Percentiles rank a stretch among this genome's conserved stretches.
phyloP scores from a whole-genome alignment of 2,888 invertebrate species.

The Eremobia ochroleuca region DNA sequence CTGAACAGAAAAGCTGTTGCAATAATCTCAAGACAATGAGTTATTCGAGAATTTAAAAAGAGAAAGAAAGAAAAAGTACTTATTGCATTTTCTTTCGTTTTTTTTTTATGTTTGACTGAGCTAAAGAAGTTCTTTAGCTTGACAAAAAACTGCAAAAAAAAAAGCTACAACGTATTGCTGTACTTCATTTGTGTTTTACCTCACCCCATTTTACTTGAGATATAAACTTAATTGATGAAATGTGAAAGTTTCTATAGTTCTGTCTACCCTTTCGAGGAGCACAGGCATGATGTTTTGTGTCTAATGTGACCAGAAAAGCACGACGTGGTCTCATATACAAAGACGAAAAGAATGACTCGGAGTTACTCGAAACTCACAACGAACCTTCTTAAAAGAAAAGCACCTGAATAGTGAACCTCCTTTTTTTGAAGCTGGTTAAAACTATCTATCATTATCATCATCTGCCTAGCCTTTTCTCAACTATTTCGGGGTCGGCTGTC shows the following conservation, averaged over 20 bases:
- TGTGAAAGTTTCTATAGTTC: neutral
- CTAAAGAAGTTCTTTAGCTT: neutral
- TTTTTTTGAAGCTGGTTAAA: neutral
- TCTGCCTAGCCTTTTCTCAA: no score
- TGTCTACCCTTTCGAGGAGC: no score
- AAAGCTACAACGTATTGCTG: neutral
- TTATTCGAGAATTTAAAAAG: neutral
- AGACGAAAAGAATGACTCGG: neutral
- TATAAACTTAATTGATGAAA: neutral
- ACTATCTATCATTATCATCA: no score
- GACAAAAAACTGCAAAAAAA: neutral
- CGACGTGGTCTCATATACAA: neutral
- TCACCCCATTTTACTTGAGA: neutral
- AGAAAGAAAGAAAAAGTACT: neutral
- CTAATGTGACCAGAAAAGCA: neutral
- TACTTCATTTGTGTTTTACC: neutral
- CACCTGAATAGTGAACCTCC: neutral
- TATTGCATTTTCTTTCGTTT: neutral
- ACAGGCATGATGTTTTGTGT: neutral
- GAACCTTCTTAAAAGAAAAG: neutral
- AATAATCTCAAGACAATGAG: constrained; percentile 25
- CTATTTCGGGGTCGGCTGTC: no score
- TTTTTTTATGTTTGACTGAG: neutral
- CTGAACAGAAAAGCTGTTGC: constrained; percentile 7
- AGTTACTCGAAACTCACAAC: no score